Percentiles rank a stretch among this genome's conserved stretches.
Evolutionary conservation across 2,888 invertebrate species (phyloP).

Genomic region (Hirtodrosophila histrioides): DNA sequence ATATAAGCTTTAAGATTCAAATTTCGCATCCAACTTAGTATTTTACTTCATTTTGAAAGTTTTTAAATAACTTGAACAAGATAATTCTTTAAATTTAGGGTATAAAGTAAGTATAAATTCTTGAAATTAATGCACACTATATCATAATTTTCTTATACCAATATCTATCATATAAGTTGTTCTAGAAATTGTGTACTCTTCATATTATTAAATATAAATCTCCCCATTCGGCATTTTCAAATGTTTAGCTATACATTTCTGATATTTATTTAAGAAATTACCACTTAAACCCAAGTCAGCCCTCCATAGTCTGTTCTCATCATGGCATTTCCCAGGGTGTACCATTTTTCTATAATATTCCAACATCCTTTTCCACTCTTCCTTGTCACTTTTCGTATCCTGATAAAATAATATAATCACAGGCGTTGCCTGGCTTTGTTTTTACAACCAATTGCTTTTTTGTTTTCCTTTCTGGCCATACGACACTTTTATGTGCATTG

Average conservation of each 20-base stretch:
- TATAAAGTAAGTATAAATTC: too few species aligned
- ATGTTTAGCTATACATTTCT: not conserved
- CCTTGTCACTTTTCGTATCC: conserved; percentile 24
- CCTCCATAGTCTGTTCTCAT: not conserved
- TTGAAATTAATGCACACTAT: too few species aligned
- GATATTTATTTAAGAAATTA: conserved; percentile 11
- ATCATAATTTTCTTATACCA: too few species aligned
- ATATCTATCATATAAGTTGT: too few species aligned
- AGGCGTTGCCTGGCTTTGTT: conserved; percentile 31
- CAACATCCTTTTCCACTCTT: conserved; percentile 8
- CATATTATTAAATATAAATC: too few species aligned
- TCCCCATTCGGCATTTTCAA: too few species aligned
- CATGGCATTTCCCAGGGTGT: conserved; percentile 12
- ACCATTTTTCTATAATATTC: conserved; percentile 15
- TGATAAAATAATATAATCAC: conserved; percentile 47
- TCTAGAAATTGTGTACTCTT: too few species aligned
- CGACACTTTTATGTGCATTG: conserved; percentile 35
- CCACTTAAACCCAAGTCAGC: not conserved
- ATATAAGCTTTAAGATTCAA: too few species aligned
- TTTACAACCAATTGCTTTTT: conserved; percentile 35
- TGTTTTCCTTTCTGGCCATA: conserved; percentile 17
- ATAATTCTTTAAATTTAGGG: too few species aligned
- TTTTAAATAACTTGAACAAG: too few species aligned
- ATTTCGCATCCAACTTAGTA: too few species aligned
- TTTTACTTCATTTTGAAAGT: too few species aligned